phyloP scores from a whole-genome alignment of 2,113 vertebrate genomes.

The Antigone vipio region DNA sequence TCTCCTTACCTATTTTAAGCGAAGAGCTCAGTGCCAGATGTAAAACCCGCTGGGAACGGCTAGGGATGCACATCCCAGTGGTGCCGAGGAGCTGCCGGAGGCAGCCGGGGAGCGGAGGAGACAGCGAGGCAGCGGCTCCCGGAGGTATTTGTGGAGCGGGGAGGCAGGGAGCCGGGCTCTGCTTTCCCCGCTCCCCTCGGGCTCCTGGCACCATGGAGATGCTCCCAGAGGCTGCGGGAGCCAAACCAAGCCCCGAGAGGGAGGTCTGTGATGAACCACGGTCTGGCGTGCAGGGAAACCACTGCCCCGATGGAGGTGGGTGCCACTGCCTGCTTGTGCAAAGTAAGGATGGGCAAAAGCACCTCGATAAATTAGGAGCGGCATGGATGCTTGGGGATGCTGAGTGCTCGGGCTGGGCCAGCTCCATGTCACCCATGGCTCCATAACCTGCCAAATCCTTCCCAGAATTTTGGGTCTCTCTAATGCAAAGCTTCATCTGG shows the following conservation, averaged over 20 bases:
- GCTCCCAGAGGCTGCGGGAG: neutral
- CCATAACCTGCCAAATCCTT: neutral
- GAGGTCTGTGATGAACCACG: neutral
- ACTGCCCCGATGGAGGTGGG: neutral
- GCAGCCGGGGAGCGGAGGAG: neutral
- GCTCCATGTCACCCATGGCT: neutral
- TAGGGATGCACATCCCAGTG: neutral
- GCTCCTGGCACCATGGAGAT: neutral
- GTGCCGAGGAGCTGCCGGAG: neutral
- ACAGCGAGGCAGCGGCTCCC: rapidly evolving
- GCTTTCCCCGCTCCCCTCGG: neutral
- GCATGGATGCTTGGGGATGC: neutral
- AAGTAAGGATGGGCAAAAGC: neutral
- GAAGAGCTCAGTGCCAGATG: neutral
- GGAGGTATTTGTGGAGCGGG: neutral
- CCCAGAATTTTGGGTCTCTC: neutral
- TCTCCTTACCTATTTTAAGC: neutral
- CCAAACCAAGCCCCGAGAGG: rapidly evolving
- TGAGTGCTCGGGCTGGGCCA: neutral
- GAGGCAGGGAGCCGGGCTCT: neutral
- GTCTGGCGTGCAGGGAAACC: neutral
- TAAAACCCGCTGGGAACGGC: neutral
- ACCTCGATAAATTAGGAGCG: neutral
- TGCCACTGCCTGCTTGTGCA: neutral
- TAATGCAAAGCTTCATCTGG: neutral